Percentiles rank a stretch among this genome's conserved stretches.
Evolutionary conservation across 1,140 invertebrate genomes (phyloP).

Genomic region (Hypsibius dujardini): DNA sequence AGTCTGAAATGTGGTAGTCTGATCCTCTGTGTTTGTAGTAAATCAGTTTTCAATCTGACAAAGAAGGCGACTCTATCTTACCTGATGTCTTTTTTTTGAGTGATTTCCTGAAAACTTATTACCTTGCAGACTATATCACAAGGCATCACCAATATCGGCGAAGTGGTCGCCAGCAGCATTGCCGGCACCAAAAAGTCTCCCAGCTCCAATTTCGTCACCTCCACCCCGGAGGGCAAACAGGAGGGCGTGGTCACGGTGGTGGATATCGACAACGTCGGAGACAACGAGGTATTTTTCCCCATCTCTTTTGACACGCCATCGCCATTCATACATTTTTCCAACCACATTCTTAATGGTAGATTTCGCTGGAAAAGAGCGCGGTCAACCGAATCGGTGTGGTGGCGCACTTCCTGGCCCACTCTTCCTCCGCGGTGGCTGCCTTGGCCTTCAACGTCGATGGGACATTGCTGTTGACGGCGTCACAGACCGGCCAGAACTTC

Average conservation of each 20-base stretch:
- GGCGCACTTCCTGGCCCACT: conserved; percentile 84
- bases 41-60: too few species aligned
- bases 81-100: too few species aligned
- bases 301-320: too few species aligned
- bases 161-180: conserved; percentile 72
- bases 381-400: conserved; percentile 50
- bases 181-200: conserved; percentile 42
- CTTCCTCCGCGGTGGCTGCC: conserved; percentile 62
- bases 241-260: conserved; percentile 72
- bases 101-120: conserved; percentile 4
- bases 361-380: conserved; percentile 34
- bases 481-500: conserved; percentile 83
- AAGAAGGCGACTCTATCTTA: too few species aligned
- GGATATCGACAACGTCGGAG: conserved; percentile 45
- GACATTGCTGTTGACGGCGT: conserved; percentile 71
- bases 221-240: conserved; percentile 37
- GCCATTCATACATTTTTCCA: too few species aligned
- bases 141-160: conserved; percentile 56
- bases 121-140: conserved; percentile 34
- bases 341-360: conserved; percentile 28
- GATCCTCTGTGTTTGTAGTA: too few species aligned
- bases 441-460: conserved; percentile 81
- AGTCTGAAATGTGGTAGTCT: too few species aligned
- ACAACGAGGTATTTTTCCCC: conserved; percentile 26
- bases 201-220: conserved; percentile 24